Base-by-base conservation (phyloP, 1,140 invertebrate species). In the Nephila pilipes region DNA sequence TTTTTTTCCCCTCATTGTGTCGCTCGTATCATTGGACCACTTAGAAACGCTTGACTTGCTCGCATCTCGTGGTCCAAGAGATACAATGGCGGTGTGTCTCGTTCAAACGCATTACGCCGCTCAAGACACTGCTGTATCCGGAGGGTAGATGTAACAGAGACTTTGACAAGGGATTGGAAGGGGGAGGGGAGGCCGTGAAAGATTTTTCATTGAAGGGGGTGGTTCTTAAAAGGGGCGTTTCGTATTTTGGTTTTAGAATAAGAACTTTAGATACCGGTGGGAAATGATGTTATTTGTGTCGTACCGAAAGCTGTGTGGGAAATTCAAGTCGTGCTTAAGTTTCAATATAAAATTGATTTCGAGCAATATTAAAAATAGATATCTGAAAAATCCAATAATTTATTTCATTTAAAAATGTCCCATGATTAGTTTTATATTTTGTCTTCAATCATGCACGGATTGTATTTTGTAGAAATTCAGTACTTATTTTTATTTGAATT, bases 41-140 rank as follows among this genome's bases (percentile, higher is more conserved):
- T 92, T 92, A 92, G 90, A 10, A 32, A 92, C 90, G 90, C 90
- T 92, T 92, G 90, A 92, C 90, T 92, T 92, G 90, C 20, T 75
- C 38, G 2, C 25, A 29, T 69, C 46, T 57, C 25, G 20, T 22
- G 89, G 69, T 60, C 79, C 55, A 12, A 16, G 22, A 29, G 55
- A 10, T 16, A 91, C 89, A 91, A 91, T 91, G 89, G 89, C 79
- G 81, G 90, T 55, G 90, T 55, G 18, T 80, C n/a, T 22, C 81
- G 32, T 92, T 92, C 58, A 32, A 57, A 32, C 75, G 22, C 32
- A 63, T n/a, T 32, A 20, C 32, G 85, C 60, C 58, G 65, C 54
- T 90, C 87, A 90, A 90, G 69, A 80, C 87, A 90, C 22, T 80
- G 89, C 10, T 18, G 79, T 63, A 91, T 91, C 89, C 89, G 89